These are phyloP conservation scores for Neoitamus cyanurus DNA, from an alignment of 2,888 invertebrate genomes.

Conservation along the genomic window DNA sequence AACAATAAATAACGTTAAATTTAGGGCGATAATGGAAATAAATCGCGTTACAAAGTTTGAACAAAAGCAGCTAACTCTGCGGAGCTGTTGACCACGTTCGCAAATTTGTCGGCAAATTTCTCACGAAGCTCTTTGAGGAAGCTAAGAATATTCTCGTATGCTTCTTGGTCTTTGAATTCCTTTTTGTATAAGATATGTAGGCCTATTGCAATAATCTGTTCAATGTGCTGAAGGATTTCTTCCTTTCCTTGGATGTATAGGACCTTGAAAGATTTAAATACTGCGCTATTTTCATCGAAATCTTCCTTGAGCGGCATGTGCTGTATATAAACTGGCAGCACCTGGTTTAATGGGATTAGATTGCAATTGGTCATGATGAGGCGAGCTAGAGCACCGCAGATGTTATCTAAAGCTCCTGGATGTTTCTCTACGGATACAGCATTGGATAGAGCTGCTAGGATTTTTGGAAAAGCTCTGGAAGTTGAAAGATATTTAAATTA, in stretches of 20 bases:
- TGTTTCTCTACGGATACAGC: constrained; percentile 75
- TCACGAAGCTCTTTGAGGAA: constrained; percentile 70
- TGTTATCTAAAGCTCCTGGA: constrained; percentile 77
- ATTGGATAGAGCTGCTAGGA: constrained; percentile 75
- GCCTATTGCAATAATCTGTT: constrained; percentile 69
- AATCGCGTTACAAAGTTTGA: neutral
- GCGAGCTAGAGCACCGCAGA: constrained; percentile 80
- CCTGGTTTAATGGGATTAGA: constrained; percentile 77
- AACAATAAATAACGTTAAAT: constrained; percentile 1
- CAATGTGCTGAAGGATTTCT: constrained; percentile 68
- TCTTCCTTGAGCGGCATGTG: constrained; percentile 80
- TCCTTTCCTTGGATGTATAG: constrained; percentile 74
- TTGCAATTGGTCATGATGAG: constrained; percentile 75
- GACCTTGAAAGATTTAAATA: constrained; percentile 74
- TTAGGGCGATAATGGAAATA: neutral
- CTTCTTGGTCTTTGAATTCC: constrained; percentile 64
- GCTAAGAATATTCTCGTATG: constrained; percentile 63
- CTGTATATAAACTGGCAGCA: constrained; percentile 77
- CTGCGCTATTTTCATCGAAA: constrained; percentile 77
- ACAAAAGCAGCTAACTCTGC: constrained; percentile 57
- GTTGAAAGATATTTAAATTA: constrained; percentile 11
- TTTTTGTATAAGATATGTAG: constrained; percentile 71
- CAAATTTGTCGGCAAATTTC: constrained; percentile 71
- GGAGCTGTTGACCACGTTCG: constrained; percentile 64
- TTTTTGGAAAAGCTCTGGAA: constrained; percentile 72